Conservation (phyloP, 2,113 vertebrate genomes). For the Stictonetta naevosa region DNA sequence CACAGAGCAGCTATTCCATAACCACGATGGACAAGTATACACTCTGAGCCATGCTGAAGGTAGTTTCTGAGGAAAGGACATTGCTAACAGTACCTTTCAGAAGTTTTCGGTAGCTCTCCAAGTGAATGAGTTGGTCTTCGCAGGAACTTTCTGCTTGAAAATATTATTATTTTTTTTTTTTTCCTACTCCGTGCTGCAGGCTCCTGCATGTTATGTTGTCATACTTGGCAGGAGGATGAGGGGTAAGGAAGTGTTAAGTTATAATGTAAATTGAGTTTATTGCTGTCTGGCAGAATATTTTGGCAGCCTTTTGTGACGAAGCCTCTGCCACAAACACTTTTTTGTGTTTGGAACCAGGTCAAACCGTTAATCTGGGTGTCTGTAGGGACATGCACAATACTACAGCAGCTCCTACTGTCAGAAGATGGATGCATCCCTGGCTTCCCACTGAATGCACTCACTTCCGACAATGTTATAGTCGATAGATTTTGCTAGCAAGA, state of each 20-base stretch:
- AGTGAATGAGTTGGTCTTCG: neutral
- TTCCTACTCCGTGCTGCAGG: neutral
- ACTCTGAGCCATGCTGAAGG: neutral
- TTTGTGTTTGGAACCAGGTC: slow-evolving; percentile 66
- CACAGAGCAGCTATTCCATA: neutral
- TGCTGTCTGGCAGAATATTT: slow-evolving; percentile 73
- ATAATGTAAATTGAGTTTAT: slow-evolving; percentile 76
- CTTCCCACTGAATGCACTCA: neutral
- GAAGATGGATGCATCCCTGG: slow-evolving; percentile 10
- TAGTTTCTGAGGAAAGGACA: neutral
- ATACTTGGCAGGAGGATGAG: slow-evolving; percentile 63
- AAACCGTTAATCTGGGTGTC: slow-evolving; percentile 60
- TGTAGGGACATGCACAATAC: slow-evolving; percentile 53
- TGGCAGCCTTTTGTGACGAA: slow-evolving; percentile 68
- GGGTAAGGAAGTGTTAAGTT: slow-evolving; percentile 73
- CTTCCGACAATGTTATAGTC: neutral
- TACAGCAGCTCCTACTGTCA: slow-evolving; percentile 64
- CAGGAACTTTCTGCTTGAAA: slow-evolving; percentile 41
- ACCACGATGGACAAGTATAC: neutral
- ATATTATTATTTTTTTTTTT: neutral
- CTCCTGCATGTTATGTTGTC: slow-evolving; percentile 59
- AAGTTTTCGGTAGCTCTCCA: neutral
- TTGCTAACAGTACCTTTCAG: neutral
- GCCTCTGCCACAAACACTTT: slow-evolving; percentile 70
- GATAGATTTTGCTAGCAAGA: neutral